Percentiles rank a stretch among this genome's conserved stretches.
These are phyloP conservation scores for Brachionus angularis DNA, from an alignment of 1,140 invertebrate genomes.

Conservation along the genomic window DNA sequence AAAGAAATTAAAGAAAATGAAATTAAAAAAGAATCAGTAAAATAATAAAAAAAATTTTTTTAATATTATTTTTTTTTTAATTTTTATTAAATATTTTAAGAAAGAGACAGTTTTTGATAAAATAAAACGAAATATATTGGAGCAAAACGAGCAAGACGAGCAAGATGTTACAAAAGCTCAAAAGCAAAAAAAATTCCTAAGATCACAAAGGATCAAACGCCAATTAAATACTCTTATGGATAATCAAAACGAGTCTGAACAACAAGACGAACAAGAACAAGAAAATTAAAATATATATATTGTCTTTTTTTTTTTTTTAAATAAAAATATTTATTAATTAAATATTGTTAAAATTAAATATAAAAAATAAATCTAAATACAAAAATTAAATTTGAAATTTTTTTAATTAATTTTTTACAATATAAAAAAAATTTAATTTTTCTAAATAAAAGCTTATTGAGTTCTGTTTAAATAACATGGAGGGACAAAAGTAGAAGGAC, in stretches of 20 bases:
- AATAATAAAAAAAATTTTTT: too few relatives aligned
- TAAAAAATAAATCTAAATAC: too few relatives aligned
- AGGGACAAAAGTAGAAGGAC: conserved; percentile 49
- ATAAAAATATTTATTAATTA: too few relatives aligned
- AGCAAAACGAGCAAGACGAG: background rate
- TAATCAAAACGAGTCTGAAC: background rate
- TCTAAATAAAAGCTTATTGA: conserved; percentile 9
- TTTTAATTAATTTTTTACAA: too few relatives aligned
- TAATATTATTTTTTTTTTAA: background rate
- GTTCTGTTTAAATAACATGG: conserved; percentile 50
- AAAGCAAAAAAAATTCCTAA: background rate
- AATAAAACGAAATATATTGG: background rate
- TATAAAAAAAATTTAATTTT: background rate
- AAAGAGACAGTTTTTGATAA: conserved; percentile 9
- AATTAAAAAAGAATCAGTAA: background rate
- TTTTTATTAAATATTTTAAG: background rate
- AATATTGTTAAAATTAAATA: too few relatives aligned
- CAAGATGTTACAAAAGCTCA: background rate
- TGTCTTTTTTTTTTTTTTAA: too few relatives aligned
- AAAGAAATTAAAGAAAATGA: background rate
- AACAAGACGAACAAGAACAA: background rate
- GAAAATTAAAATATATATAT: background rate
- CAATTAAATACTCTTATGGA: conserved; percentile 11
- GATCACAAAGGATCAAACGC: background rate
- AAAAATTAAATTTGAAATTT: too few relatives aligned